Evolutionary conservation across 2,797 vertebrate genomes (phyloP).

Genomic region (Octomys mimax): DNA sequence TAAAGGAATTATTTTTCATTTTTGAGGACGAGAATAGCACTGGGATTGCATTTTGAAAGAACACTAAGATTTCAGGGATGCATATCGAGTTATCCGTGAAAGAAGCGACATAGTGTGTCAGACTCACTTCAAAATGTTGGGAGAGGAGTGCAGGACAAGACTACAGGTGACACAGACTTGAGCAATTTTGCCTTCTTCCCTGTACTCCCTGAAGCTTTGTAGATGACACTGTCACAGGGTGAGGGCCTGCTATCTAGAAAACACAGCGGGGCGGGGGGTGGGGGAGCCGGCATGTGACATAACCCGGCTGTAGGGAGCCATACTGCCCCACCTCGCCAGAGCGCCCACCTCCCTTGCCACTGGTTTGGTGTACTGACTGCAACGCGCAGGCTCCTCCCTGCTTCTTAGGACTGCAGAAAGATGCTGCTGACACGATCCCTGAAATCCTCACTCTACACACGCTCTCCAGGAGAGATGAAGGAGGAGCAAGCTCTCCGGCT

Average conservation of each 20-base stretch:
- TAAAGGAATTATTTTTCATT: neutral
- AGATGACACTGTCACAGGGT: neutral
- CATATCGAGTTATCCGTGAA: neutral
- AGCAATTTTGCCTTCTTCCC: neutral
- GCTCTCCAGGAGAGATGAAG: neutral
- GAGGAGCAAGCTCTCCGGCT: too few species aligned
- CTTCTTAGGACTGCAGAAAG: neutral
- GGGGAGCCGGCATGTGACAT: neutral
- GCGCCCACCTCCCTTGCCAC: too few species aligned
- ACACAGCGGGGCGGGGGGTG: too few species aligned
- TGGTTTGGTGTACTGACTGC: neutral
- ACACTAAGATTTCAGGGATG: neutral
- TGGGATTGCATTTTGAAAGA: neutral
- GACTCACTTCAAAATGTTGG: neutral
- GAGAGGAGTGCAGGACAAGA: accelerated
- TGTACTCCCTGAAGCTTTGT: neutral
- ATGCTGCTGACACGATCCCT: neutral
- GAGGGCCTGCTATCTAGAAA: neutral
- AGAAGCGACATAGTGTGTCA: neutral
- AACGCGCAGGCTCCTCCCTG: neutral
- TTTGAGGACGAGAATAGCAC: neutral
- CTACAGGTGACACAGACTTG: neutral
- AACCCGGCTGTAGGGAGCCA: neutral
- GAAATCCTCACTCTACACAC: neutral
- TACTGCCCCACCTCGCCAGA: accelerated